Base-by-base conservation (phyloP, 2,113 vertebrate species). In the Centrocercus urophasianus region DNA sequence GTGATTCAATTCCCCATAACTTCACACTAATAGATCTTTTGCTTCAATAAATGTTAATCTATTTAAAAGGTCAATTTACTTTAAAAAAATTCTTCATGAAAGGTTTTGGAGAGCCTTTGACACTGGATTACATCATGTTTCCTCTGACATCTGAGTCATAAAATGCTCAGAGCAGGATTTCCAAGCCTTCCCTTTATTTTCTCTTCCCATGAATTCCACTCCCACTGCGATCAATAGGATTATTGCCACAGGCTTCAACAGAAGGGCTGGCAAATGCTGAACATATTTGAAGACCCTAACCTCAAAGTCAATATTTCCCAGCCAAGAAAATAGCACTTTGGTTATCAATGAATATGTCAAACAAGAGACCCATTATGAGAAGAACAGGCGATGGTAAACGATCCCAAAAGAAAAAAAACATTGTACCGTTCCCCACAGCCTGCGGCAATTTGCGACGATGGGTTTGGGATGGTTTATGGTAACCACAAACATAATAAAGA, bases 101-200 rank as follows among this genome's bases (percentile, higher is more conserved):
- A 71, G 57, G 48, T 61, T 91, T 88, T 56, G 56, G 72, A 72
- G 52, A 25, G 57, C 73, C 48, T 93, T 65, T 94, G 88, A 91
- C 87, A 83, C 30, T 13, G 47, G 27, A 93, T 95, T 93, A 93
- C 93, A 57, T 93, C 94, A 93, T 6, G 65, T 71, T 95, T 91
- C 88, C 93, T 77, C 88, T 86, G 85, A 89, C 76, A 91, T 90
- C 93, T 69, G 81, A 94, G 94, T 74, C 85, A 88, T 65, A 57
- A 60, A 95, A 88, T n/a, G 83, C 91, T 93, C 85, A 77, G 93
- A 95, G 91, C 75, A 91, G 65, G 65, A 86, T 93, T 95, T 93
- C 83, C 83, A 95, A 81, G 63, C 65, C 74, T 71, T 59, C 48
- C 70, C 83, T 95, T 93, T 78, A 48, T 93, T 94, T 89, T 85